phyloP scores from a whole-genome alignment of 1,140 invertebrate genomes.

The Bombus haemorrhoidalis region DNA sequence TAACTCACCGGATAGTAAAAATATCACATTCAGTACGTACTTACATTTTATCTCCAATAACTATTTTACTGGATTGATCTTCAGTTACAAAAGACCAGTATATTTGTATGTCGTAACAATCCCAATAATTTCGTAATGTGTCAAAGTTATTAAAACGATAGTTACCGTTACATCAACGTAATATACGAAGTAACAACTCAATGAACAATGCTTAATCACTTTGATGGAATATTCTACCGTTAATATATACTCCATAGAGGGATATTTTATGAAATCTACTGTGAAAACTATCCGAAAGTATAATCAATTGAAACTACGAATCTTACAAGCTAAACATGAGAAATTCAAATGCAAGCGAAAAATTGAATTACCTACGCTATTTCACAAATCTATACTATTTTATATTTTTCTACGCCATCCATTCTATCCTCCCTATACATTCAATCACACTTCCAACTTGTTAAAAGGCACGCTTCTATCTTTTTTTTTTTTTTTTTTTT shows the following conservation, averaged over 20 bases:
- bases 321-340: not conserved
- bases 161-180: not conserved
- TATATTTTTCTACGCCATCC: conserved; percentile 63
- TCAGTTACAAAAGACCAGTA: not conserved
- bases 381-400: conserved; percentile 61
- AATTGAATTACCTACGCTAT: conserved; percentile 37
- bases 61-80: not conserved
- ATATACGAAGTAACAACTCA: not conserved
- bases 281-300: conserved; percentile 1
- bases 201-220: not conserved
- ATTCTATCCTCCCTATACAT: conserved; percentile 5
- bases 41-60: not conserved
- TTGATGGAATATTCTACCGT: not conserved
- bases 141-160: conserved; percentile 2
- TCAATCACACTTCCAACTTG: not conserved
- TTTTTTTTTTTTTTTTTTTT: too few species aligned
- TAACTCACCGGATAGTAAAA: not conserved
- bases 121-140: not conserved
- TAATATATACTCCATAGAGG: not conserved
- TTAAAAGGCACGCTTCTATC: not conserved
- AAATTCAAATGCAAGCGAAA: conserved; percentile 12
- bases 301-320: conserved; percentile 31
- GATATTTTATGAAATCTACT: not conserved
- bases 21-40: not conserved
- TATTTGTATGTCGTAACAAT: not conserved